Percentiles rank a stretch among this genome's conserved stretches.
Conservation (phyloP, 2,797 vertebrate genomes). For the Sebastes kiyomatsui region DNA sequence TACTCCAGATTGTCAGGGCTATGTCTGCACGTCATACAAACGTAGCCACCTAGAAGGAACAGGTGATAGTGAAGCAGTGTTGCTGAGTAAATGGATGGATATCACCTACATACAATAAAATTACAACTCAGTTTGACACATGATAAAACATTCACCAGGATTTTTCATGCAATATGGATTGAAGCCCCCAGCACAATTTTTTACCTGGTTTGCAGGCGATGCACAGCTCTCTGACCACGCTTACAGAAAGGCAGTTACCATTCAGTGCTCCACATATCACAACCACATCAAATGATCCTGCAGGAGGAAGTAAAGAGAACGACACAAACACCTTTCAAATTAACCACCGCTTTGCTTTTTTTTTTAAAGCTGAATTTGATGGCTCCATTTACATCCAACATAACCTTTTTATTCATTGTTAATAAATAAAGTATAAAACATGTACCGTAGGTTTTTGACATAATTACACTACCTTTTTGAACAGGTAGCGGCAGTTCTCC, state of each 20-base stretch:
- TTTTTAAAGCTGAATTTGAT: not conserved
- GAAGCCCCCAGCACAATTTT: not conserved
- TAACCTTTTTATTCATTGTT: not conserved
- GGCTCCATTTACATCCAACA: not conserved
- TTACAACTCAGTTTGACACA: not conserved
- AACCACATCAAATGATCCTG: not conserved
- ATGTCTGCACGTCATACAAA: not conserved
- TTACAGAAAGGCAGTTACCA: not conserved
- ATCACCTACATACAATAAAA: not conserved
- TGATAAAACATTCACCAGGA: not conserved
- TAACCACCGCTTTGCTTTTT: not conserved
- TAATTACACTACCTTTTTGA: not conserved
- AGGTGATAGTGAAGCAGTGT: not conserved
- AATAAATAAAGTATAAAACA: not conserved
- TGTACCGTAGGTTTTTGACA: not conserved
- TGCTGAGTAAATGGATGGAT: not conserved
- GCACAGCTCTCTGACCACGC: not conserved
- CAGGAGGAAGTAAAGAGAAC: not conserved
- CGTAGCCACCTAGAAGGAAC: not conserved
- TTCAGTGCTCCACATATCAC: not conserved
- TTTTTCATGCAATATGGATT: not conserved
- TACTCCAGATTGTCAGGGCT: not conserved
- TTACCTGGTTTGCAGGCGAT: not conserved
- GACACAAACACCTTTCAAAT: not conserved
- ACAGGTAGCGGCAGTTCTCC: not conserved